These are phyloP conservation scores for Apodemus sylvaticus DNA, from an alignment of 2,113 vertebrate species.

Conservation along the genomic window DNA sequence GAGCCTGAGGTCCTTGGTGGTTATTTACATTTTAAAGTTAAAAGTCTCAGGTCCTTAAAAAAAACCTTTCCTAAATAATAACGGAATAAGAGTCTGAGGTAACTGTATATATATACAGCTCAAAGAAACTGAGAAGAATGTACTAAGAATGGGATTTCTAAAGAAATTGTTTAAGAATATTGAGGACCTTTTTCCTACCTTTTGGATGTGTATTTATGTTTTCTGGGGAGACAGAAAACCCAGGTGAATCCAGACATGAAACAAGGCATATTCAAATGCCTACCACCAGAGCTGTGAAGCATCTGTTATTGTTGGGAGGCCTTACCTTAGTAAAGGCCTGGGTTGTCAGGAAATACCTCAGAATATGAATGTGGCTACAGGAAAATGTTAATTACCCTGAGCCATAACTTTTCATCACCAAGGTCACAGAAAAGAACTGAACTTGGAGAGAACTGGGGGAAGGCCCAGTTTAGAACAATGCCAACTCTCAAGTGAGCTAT, in stretches of 20 bases:
- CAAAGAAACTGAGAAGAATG: not conserved
- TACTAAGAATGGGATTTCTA: not conserved
- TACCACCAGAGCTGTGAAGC: fast-evolving
- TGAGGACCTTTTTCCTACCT: not conserved
- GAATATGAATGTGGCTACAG: not conserved
- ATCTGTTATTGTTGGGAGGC: not conserved
- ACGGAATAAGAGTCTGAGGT: not conserved
- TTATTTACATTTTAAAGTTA: not conserved
- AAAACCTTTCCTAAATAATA: not conserved
- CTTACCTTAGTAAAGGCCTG: no score
- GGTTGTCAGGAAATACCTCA: not conserved
- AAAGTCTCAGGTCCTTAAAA: not conserved
- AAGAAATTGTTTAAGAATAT: not conserved
- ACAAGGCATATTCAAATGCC: not conserved
- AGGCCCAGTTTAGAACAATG: not conserved
- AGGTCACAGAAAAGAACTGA: not conserved
- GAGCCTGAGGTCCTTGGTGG: not conserved
- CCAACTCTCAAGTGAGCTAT: not conserved
- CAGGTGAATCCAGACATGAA: not conserved
- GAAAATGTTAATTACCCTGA: not conserved
- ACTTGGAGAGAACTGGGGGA: not conserved
- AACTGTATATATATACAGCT: not conserved
- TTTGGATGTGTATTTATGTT: not conserved
- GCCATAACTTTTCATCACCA: not conserved
- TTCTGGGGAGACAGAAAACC: not conserved